Evolutionary conservation across 2,113 vertebrate genomes (phyloP).

Genomic region (Thomomys bottae): DNA sequence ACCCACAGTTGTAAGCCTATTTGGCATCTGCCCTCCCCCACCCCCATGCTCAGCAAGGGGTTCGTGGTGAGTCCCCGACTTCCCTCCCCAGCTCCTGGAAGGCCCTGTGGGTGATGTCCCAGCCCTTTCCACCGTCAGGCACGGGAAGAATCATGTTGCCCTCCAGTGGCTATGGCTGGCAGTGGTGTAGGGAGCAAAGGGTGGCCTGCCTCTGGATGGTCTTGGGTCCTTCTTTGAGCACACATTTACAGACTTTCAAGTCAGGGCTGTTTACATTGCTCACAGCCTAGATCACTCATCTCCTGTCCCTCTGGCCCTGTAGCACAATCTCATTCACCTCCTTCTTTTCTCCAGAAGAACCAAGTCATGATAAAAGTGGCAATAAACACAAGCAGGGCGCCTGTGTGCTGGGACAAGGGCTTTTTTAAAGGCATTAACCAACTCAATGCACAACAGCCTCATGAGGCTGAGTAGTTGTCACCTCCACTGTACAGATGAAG

Average conservation of each 20-base stretch:
- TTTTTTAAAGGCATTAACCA: neutral
- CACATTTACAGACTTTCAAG: neutral
- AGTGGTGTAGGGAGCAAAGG: neutral
- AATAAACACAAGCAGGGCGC: neutral
- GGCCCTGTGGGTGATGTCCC: neutral
- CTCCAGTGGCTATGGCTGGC: slow-evolving; percentile 27
- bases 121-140: neutral
- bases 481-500: neutral
- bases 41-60: neutral
- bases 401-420: neutral
- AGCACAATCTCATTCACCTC: neutral
- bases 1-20: neutral
- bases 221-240: neutral
- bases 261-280: neutral
- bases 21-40: neutral
- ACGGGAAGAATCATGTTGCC: neutral
- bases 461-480: neutral
- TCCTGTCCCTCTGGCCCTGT: neutral
- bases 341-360: neutral
- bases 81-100: neutral
- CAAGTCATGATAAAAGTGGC: neutral
- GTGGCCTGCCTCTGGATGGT: neutral
- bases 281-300: neutral
- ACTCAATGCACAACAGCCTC: neutral
- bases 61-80: too few relatives aligned